phyloP scores from a whole-genome alignment of 2,797 vertebrate species.

The Gymnodraco acuticeps region DNA sequence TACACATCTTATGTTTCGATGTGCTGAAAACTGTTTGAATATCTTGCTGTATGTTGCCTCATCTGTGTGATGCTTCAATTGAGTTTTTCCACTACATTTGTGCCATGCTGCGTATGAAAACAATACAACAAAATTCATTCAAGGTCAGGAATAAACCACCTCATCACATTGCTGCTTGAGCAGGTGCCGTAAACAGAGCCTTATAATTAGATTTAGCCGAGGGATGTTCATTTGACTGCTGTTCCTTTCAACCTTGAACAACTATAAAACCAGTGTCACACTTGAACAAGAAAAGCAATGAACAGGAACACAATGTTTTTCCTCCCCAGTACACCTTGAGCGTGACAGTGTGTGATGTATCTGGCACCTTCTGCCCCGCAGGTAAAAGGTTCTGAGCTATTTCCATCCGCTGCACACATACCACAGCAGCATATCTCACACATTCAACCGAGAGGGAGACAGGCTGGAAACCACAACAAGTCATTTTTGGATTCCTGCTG shows the following conservation, averaged over 20 bases:
- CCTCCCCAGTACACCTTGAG: conserved; percentile 23
- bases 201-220: conserved; percentile 7
- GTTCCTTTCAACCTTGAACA: conserved; percentile 45
- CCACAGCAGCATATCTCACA: conserved; percentile 48
- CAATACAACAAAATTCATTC: neutral
- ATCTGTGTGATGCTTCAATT: neutral
- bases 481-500: conserved; percentile 77
- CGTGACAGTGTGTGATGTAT: conserved; percentile 53
- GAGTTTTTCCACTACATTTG: neutral
- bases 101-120: neutral
- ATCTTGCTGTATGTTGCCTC: neutral
- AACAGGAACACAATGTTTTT: conserved; percentile 23
- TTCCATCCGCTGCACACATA: conserved; percentile 51
- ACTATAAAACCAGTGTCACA: conserved; percentile 40
- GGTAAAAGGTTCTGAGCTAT: conserved; percentile 39
- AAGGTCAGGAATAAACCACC: neutral
- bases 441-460: conserved; percentile 44
- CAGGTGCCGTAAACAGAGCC: conserved; percentile 14
- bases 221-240: conserved; percentile 20
- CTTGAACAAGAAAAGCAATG: conserved; percentile 32
- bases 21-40: too few species aligned
- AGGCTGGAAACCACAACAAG: conserved; percentile 68
- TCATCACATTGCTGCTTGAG: neutral
- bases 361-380: conserved; percentile 42
- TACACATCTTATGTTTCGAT: too few species aligned